A percentile compares a stretch with the other conserved stretches of the same genome.
Evolutionary conservation across 2,113 vertebrate genomes (phyloP).

Genomic region (Semnornis frantzii): DNA sequence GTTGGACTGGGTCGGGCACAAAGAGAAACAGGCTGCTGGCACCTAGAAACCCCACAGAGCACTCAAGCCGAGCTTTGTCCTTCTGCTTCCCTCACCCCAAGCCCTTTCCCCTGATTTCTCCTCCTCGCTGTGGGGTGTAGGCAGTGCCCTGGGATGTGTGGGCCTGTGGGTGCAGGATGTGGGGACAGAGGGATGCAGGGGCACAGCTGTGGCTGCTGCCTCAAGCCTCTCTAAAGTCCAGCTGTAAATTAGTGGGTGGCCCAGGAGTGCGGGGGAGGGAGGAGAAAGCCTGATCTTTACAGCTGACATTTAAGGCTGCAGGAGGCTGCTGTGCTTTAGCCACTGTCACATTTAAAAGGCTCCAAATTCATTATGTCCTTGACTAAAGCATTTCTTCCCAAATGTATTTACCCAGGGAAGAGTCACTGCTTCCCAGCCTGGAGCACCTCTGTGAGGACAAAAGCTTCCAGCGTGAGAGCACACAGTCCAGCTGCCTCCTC

Average conservation of each 20-base stretch:
- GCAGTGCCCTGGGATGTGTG: fast-evolving
- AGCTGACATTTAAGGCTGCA: constrained; percentile 52
- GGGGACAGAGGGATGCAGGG: background rate
- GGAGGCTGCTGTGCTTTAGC: constrained; percentile 31
- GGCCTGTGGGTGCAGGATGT: background rate
- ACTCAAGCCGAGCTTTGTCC: background rate
- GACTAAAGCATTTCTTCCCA: background rate
- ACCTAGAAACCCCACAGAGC: background rate
- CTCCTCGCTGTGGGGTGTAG: fast-evolving
- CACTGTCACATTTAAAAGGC: constrained; percentile 63
- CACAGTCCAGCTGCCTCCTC: background rate
- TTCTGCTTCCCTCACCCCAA: background rate
- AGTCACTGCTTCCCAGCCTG: background rate
- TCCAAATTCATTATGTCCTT: constrained; percentile 25
- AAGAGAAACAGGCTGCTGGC: background rate
- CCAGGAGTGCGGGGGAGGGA: fast-evolving
- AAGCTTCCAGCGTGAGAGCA: fast-evolving
- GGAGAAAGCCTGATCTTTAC: constrained; percentile 38
- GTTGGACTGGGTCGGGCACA: background rate
- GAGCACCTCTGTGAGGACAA: background rate
- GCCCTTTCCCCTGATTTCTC: background rate
- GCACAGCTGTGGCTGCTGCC: background rate
- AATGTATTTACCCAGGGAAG: background rate
- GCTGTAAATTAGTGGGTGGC: background rate
- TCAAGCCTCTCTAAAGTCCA: background rate